Conservation (phyloP, 2,797 vertebrate species). For the Sebastes cheni region DNA sequence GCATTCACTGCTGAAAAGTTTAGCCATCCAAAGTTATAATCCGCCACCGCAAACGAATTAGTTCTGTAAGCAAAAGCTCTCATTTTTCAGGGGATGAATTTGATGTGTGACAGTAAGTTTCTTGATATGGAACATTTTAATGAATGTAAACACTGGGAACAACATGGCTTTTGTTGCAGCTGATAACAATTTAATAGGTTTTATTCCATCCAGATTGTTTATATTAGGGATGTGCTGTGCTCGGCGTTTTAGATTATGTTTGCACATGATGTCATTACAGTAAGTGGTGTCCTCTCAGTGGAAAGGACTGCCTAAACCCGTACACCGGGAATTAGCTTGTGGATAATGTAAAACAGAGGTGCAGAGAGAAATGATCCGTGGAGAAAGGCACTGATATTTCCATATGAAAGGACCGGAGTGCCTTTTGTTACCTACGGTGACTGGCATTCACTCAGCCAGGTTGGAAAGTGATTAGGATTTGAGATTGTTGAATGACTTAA, state of each 20-base stretch:
- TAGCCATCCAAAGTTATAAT: slow-evolving; percentile 39
- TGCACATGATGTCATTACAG: slow-evolving; percentile 19
- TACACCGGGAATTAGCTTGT: slow-evolving; percentile 15
- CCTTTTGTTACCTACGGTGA: slow-evolving; percentile 31
- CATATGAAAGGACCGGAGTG: slow-evolving; percentile 31
- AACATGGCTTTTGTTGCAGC: slow-evolving; percentile 18
- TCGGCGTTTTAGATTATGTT: slow-evolving; percentile 18
- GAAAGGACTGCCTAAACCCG: not conserved
- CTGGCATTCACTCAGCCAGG: not conserved
- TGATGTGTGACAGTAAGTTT: slow-evolving; percentile 28
- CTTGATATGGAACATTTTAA: slow-evolving; percentile 53
- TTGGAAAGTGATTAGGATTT: slow-evolving; percentile 23
- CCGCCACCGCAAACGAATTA: slow-evolving; percentile 23
- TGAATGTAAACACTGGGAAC: slow-evolving; percentile 40
- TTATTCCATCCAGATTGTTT: slow-evolving; percentile 34
- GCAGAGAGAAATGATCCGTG: slow-evolving; percentile 10
- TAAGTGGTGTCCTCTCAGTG: not conserved
- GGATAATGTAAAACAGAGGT: slow-evolving; percentile 30
- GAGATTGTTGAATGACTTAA: slow-evolving; percentile 34
- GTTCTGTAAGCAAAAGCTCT: slow-evolving; percentile 23
- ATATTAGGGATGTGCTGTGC: slow-evolving; percentile 17
- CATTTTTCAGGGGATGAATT: slow-evolving; percentile 33
- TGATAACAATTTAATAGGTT: slow-evolving; percentile 25
- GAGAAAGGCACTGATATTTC: slow-evolving; percentile 29
- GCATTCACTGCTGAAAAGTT: slow-evolving; percentile 15